Evolutionary conservation across 2,888 invertebrate genomes (phyloP), one percentile per base, ranked within the genome.

Genomic region (Carterocephalus palaemon): DNA sequence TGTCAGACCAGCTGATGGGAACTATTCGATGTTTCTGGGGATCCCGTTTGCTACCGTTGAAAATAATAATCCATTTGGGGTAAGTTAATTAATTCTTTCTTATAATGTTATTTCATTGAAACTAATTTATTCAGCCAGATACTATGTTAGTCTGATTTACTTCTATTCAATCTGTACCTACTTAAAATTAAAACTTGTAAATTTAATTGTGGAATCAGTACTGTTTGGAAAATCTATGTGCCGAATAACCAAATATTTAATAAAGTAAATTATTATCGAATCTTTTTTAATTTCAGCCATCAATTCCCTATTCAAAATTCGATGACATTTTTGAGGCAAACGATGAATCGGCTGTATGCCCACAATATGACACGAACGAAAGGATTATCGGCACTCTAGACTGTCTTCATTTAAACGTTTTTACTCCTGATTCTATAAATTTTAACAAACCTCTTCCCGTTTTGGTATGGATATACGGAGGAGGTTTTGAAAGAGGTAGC

Each of bases 401-500:
- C 53, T 92, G 92, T 51, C 77, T 92, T 0, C 89, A 86, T 47
- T 56, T 92, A 3, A 91, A 90, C 61, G 85, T 91, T 0, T 92
- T 89, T 57, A 88, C 89, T 2, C 90, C 90, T 0, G 53, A 60
- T 2, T 43, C 23, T 2, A 55, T 59, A n/a, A 57, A 34, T 1
- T 29, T 48, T 2, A 48, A 36, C 9, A 48, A 62, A n/a, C 54
- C 41, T 2, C 38, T 70, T 0, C 74, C 82, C 8, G 66, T 82
- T 2, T 52, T 79, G 7, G 70, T 82, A 1, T 80, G 72, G 72
- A 71, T 82, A 39, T 61, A 77, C 17, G 81, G 82, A 9, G 83
- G 81, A 7, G 66, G 68, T 0, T 76, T 75, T 13, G 36, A 56
- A 2, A 52, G 57, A 1, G 81, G 81, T 2, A 64, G 57, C 53